Conservation (phyloP, 2,888 invertebrate genomes). For the Drosophila testacea region DNA sequence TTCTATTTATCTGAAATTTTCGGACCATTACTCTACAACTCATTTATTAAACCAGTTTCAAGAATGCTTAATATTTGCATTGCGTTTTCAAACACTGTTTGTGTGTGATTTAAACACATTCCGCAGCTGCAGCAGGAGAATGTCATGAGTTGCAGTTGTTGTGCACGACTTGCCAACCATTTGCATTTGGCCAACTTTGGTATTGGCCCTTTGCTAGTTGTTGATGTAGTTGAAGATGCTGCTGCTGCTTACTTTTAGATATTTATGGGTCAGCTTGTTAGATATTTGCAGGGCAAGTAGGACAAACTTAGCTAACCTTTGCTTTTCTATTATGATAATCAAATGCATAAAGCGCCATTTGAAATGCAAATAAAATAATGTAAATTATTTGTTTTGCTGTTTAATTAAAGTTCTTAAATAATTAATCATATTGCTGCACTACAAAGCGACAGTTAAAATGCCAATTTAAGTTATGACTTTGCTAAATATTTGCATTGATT, state of each 20-base stretch:
- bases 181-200: constrained; percentile 57
- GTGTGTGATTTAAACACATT: constrained; percentile 2
- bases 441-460: constrained; percentile 1
- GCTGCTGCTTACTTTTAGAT: background rate
- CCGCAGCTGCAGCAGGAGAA: background rate
- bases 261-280: too few relatives aligned
- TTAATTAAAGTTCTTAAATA: constrained; percentile 18
- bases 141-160: constrained; percentile 9
- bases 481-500: constrained; percentile 40
- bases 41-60: constrained; percentile 32
- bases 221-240: background rate
- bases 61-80: constrained; percentile 40
- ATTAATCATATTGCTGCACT: constrained; percentile 4
- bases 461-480: constrained; percentile 18
- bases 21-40: too few relatives aligned
- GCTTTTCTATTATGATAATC: background rate
- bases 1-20: too few relatives aligned
- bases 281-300: too few relatives aligned
- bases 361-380: constrained; percentile 9
- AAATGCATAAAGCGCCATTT: constrained; percentile 16
- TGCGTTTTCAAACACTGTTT: constrained; percentile 29
- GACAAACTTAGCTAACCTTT: background rate
- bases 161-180: constrained; percentile 60
- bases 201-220: constrained; percentile 9
- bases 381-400: constrained; percentile 8